Percentiles rank a stretch among this genome's conserved stretches.
Evolutionary conservation across 2,113 vertebrate genomes (phyloP).

Genomic region (Sebastes schlegelii): DNA sequence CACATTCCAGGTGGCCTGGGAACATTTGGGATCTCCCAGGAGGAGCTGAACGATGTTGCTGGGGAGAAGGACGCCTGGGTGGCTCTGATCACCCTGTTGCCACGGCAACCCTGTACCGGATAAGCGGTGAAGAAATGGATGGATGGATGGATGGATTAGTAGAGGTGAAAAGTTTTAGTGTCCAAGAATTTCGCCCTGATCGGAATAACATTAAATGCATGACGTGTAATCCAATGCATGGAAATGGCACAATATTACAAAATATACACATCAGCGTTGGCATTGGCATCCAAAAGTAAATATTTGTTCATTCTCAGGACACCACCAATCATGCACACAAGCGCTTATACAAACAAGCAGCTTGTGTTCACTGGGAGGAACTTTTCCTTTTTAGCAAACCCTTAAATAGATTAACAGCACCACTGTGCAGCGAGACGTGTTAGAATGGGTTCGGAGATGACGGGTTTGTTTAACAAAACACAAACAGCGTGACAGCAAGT

Average conservation of each 20-base stretch:
- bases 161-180: background rate
- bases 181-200: background rate
- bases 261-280: background rate
- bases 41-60: background rate
- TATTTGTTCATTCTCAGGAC: constrained; percentile 16
- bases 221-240: background rate
- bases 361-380: constrained; percentile 19
- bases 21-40: constrained; percentile 26
- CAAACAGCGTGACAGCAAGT: constrained; percentile 26
- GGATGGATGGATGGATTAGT: constrained; percentile 9
- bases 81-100: constrained; percentile 36
- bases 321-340: background rate
- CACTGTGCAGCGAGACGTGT: constrained; percentile 22
- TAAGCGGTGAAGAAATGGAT: constrained; percentile 1
- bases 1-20: background rate
- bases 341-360: constrained; percentile 40
- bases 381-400: constrained; percentile 37
- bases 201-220: background rate
- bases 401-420: constrained; percentile 65
- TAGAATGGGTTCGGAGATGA: constrained; percentile 20
- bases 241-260: background rate
- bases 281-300: background rate
- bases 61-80: constrained; percentile 13
- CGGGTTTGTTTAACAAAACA: constrained; percentile 54
- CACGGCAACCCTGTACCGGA: constrained; percentile 31